Conservation (phyloP, 2,888 invertebrate genomes). For the Dryobotodes eremita region DNA sequence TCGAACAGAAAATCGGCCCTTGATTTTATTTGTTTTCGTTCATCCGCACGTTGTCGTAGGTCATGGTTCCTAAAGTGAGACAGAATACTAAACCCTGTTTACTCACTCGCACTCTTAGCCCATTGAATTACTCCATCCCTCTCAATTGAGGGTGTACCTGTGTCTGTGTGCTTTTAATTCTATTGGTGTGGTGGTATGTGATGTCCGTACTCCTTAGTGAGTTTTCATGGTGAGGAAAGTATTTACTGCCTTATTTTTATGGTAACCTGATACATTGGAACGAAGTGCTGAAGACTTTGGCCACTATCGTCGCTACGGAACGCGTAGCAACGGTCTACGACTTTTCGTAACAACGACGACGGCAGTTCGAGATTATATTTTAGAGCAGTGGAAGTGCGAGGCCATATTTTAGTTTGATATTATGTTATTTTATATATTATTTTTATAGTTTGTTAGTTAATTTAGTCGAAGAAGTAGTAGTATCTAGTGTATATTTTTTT, state of each 20-base stretch:
- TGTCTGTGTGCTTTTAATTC: neutral
- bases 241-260: slow-evolving; percentile 10
- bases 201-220: neutral
- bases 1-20: neutral
- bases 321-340: slow-evolving; percentile 16
- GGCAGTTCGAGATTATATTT: neutral
- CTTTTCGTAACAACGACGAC: slow-evolving; percentile 6
- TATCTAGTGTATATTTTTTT: too few relatives aligned
- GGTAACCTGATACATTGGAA: slow-evolving; percentile 15
- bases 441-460: too few relatives aligned
- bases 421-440: too few relatives aligned
- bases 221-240: neutral
- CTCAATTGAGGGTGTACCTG: neutral
- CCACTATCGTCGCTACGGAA: slow-evolving; percentile 27
- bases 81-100: neutral
- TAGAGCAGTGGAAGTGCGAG: neutral
- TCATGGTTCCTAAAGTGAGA: slow-evolving; percentile 25
- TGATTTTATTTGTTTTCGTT: neutral
- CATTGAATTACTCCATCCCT: neutral
- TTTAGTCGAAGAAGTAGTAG: too few relatives aligned
- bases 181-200: neutral
- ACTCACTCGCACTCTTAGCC: neutral
- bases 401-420: too few relatives aligned
- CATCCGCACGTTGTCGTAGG: slow-evolving; percentile 4
- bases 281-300: slow-evolving; percentile 20